Conservation (phyloP, 2,113 vertebrate species). For the Corydoras maculifer region DNA sequence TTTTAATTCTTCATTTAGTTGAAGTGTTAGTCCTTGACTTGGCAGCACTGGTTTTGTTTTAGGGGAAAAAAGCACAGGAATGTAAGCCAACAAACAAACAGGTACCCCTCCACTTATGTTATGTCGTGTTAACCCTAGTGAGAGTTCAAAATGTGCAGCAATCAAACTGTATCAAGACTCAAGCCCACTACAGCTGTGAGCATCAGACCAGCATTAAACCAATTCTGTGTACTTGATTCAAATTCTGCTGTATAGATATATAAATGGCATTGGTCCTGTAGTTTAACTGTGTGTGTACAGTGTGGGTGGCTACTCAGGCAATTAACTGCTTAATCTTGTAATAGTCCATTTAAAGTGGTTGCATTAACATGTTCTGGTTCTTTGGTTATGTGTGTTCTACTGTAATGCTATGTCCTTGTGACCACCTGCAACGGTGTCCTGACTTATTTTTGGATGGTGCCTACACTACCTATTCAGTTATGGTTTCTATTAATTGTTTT, state of each 20-base stretch:
- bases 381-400: constrained; percentile 34
- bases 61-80: constrained; percentile 47
- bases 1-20: constrained; percentile 30
- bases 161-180: neutral
- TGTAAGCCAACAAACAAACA: constrained; percentile 6
- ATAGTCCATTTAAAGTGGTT: constrained; percentile 43
- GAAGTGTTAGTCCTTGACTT: constrained; percentile 30
- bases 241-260: constrained; percentile 35
- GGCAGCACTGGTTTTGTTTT: constrained; percentile 22
- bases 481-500: constrained; percentile 5
- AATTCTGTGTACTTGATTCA: constrained; percentile 1
- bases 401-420: constrained; percentile 16
- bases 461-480: constrained; percentile 22
- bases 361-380: constrained; percentile 49
- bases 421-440: neutral
- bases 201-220: constrained; percentile 1
- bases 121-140: neutral
- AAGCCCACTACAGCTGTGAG: neutral
- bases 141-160: constrained; percentile 12
- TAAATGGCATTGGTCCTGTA: constrained; percentile 28
- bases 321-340: constrained; percentile 22
- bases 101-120: no score
- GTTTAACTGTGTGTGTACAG: neutral
- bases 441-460: constrained; percentile 21
- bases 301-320: constrained; percentile 27